These are phyloP conservation scores for Mythimna albipuncta DNA, from an alignment of 2,888 invertebrate genomes.

Conservation along the genomic window DNA sequence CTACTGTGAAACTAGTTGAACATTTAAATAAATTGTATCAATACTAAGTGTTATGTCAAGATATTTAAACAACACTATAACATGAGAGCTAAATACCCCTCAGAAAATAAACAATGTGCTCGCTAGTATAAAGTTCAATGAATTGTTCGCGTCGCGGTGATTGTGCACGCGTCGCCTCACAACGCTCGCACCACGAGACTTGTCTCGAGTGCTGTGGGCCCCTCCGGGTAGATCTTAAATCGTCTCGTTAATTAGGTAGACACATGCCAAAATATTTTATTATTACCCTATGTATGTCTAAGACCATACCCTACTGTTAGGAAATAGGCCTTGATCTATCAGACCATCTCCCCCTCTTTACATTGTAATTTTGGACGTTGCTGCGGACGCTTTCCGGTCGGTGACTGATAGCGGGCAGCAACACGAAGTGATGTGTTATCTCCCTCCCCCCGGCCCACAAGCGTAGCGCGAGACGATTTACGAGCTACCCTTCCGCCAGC, in stretches of 20 bases:
- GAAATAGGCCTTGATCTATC: background rate
- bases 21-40: constrained; percentile 15
- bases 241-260: constrained; percentile 44
- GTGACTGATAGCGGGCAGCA: background rate
- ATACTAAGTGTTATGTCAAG: constrained; percentile 9
- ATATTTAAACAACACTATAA: constrained; percentile 7
- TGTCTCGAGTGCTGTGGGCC: constrained; percentile 31
- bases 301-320: too few species aligned
- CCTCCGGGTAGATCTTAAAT: constrained; percentile 54
- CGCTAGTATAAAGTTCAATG: background rate
- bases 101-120: background rate
- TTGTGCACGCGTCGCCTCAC: constrained; percentile 58
- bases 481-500: constrained; percentile 47
- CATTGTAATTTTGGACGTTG: background rate
- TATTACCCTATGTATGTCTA: background rate
- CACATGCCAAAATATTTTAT: background rate
- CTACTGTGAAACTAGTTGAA: background rate
- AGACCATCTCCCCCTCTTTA: constrained; percentile 3
- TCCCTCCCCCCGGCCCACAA: constrained; percentile 6
- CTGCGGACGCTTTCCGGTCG: background rate
- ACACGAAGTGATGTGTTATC: background rate
- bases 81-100: constrained; percentile 6
- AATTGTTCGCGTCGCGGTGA: constrained; percentile 18
- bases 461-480: constrained; percentile 54
- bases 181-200: constrained; percentile 32